Evolutionary conservation across 2,797 vertebrate genomes (phyloP), one percentile per base, ranked within the genome.

Genomic region (Pitangus sulphuratus): DNA sequence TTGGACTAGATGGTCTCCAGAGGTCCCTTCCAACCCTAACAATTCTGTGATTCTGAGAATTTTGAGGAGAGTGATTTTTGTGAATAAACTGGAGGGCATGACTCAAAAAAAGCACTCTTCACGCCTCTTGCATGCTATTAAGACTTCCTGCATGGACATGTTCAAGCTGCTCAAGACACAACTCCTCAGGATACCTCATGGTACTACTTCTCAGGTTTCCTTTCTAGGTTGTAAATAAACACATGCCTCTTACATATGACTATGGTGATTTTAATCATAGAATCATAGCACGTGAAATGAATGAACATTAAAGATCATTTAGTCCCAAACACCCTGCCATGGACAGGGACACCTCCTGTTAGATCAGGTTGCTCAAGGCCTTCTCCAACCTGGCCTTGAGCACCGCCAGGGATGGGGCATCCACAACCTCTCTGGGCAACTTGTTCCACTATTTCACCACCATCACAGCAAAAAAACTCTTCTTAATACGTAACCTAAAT

Each of bases 271-370:
- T 64, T 30, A 20, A 37, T 28, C 19, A 44, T 0, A 71, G 50
- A 62, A 35, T 17, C 14, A 28, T 5, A 45, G 10, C 25, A 47
- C 8, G 8, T 30, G 64, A 57, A 51, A 7, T 1, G 11, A 65
- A 51, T 9, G 15, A 15, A 28, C 8, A 12, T 19, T 28, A 22
- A 4, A 50, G 15, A 71, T 19, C 21, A 42, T 9, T 12, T 13
- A 37, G 8, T 50, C 42, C 37, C 50, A 50, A 7, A 0, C 3
- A 3, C 11, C 3, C 3, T 7, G 2, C 4, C 31, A 31, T 2
- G 3, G 4, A 8, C 3, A 9, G 15, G 19, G 56, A 54, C 8
- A 35, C 9, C 21, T 78, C 17, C 8, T 26, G 37, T 12, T 7
- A 37, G 15, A 44, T 7, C 18, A n/a, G 8, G 19, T 0, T 50